These are phyloP conservation scores for Anticlea derivata DNA, from an alignment of 2,888 invertebrate genomes.

Conservation along the genomic window DNA sequence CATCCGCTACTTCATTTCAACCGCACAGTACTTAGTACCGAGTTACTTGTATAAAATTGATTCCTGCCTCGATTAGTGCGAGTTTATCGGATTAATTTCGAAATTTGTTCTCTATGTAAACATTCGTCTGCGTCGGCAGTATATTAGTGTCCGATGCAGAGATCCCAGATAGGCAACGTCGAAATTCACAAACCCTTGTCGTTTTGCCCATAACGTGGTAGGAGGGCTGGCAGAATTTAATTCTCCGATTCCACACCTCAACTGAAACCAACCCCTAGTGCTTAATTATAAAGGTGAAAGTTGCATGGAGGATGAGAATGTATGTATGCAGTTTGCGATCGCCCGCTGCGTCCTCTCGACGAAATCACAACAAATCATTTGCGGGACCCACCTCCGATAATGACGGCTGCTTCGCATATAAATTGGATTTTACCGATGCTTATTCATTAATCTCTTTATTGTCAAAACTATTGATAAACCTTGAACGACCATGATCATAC, in stretches of 20 bases:
- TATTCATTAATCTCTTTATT: conserved; percentile 53
- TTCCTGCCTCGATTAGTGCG: conserved; percentile 61
- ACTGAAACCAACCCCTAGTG: conserved; percentile 50
- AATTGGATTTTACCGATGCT: conserved; percentile 68
- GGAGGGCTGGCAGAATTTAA: conserved; percentile 79
- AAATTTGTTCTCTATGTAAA: conserved; percentile 67
- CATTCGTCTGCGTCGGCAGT: conserved; percentile 74
- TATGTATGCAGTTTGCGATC: conserved; percentile 76
- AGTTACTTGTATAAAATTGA: conserved; percentile 45
- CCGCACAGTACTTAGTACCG: conserved; percentile 51
- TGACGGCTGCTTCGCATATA: conserved; percentile 76
- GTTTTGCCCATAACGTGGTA: conserved; percentile 77
- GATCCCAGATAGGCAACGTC: conserved; percentile 76
- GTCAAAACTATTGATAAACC: conserved; percentile 30
- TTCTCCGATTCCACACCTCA: conserved; percentile 47
- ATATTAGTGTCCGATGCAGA: conserved; percentile 65
- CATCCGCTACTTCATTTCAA: conserved; percentile 68
- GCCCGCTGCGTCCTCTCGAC: conserved; percentile 78
- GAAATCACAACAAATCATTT: conserved; percentile 83
- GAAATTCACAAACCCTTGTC: conserved; percentile 81
- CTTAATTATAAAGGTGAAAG: conserved; percentile 49
- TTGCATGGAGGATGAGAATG: conserved; percentile 48
- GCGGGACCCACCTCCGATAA: conserved; percentile 78
- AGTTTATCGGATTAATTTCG: conserved; percentile 66
- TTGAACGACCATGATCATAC: conserved; percentile 8